A percentile compares a stretch with the other conserved stretches of the same genome.
phyloP scores from a whole-genome alignment of 1,140 invertebrate species.

The Platyura marginata region DNA sequence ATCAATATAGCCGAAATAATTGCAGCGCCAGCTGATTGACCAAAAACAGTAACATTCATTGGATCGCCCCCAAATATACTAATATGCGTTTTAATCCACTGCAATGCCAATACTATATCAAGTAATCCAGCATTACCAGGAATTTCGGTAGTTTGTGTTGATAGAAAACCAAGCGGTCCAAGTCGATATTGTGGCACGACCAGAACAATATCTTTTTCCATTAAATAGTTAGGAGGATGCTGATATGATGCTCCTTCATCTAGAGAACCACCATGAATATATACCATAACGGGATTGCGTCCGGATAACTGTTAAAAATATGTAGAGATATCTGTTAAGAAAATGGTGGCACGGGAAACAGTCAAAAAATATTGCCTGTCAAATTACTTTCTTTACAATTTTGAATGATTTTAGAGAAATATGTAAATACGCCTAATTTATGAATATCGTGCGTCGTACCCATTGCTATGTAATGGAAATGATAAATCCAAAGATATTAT shows the following conservation, averaged over 20 bases:
- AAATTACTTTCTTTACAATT: no score
- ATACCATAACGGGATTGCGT: conserved; percentile 15
- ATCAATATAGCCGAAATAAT: neutral
- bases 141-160: conserved; percentile 29
- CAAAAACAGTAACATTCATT: conserved; percentile 34
- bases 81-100: conserved; percentile 43
- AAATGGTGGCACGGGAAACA: no score
- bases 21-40: conserved; percentile 28
- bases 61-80: conserved; percentile 44
- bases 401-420: no score
- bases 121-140: conserved; percentile 50
- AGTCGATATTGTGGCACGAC: conserved; percentile 67
- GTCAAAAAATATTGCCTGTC: no score
- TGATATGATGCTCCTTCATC: conserved; percentile 29
- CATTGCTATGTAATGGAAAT: no score
- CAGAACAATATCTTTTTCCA: conserved; percentile 56
- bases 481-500: no score
- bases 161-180: conserved; percentile 33
- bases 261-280: conserved; percentile 22
- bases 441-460: no score
- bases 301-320: conserved; percentile 6
- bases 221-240: conserved; percentile 50
- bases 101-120: conserved; percentile 39
- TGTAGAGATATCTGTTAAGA: no score
- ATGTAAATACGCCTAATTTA: no score